Percentiles rank a stretch among this genome's conserved stretches.
Evolutionary conservation across 2,797 vertebrate genomes (phyloP).

Genomic region (Eulemur mongoz): DNA sequence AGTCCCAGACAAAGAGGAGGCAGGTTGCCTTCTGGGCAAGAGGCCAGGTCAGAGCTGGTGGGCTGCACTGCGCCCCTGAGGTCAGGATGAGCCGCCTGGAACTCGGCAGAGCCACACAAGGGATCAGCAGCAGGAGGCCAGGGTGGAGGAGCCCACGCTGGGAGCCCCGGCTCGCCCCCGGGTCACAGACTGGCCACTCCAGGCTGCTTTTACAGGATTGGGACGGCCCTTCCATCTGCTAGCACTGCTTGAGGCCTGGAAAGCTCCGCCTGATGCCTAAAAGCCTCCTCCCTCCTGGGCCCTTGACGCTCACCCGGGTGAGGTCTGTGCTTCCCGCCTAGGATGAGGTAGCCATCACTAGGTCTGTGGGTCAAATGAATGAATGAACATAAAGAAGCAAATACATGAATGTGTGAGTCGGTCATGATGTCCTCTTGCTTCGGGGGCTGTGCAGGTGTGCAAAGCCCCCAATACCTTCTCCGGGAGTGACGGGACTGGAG

Average conservation of each 20-base stretch:
- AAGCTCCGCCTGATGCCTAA: not conserved
- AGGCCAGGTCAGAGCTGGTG: not conserved
- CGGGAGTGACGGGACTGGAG: not conserved
- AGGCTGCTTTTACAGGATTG: not conserved
- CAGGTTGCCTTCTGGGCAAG: not conserved
- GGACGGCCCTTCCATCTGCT: not conserved
- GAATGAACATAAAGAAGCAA: not conserved
- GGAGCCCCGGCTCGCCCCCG: not conserved
- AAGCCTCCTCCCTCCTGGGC: not conserved
- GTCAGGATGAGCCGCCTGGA: not conserved
- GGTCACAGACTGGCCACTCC: not conserved
- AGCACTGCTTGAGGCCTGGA: not conserved
- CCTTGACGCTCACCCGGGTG: not conserved
- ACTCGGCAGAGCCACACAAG: not conserved
- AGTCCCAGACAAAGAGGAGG: not conserved
- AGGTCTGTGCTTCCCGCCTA: not conserved
- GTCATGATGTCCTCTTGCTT: not conserved
- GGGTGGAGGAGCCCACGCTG: accelerated
- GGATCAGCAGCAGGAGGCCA: not conserved
- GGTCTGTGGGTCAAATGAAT: not conserved
- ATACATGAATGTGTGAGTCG: not conserved
- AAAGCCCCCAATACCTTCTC: not conserved
- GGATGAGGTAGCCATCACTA: not conserved
- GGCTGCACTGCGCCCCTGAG: not conserved
- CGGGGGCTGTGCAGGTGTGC: not conserved